These are phyloP conservation scores for Leptonema lineaticorne DNA, from an alignment of 1,140 invertebrate genomes.

Conservation along the genomic window DNA sequence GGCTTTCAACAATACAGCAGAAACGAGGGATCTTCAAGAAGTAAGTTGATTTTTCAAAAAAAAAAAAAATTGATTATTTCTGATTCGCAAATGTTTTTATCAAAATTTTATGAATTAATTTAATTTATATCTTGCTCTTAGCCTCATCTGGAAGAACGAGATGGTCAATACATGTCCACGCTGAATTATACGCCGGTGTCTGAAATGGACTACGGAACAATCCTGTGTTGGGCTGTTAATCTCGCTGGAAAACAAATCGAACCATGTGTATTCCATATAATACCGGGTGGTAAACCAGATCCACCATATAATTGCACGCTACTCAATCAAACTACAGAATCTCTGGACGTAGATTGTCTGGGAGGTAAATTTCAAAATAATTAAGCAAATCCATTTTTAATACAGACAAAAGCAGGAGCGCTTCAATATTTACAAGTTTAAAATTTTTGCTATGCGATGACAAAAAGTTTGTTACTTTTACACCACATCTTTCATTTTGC, in stretches of 20 bases:
- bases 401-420: too few species aligned
- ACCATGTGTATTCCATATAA: constrained; percentile 73
- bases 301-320: constrained; percentile 77
- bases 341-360: constrained; percentile 73
- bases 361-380: constrained; percentile 51
- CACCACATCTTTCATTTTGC: too few species aligned
- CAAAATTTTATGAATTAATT: background rate
- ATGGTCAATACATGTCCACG: constrained; percentile 61
- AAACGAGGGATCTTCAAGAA: constrained; percentile 73
- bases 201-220: constrained; percentile 70
- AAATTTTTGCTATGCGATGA: too few species aligned
- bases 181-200: constrained; percentile 70
- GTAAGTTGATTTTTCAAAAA: constrained; percentile 33
- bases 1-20: constrained; percentile 87
- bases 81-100: background rate
- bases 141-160: constrained; percentile 48
- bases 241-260: constrained; percentile 66
- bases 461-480: too few species aligned
- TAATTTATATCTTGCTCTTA: constrained; percentile 31
- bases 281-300: constrained; percentile 77
- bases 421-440: too few species aligned
- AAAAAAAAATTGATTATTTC: background rate
- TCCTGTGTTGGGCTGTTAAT: constrained; percentile 69
- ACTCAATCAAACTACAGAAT: constrained; percentile 77
- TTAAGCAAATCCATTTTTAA: background rate